These are phyloP conservation scores for Dermatemys mawii DNA, from an alignment of 2,113 vertebrate genomes.

Conservation along the genomic window DNA sequence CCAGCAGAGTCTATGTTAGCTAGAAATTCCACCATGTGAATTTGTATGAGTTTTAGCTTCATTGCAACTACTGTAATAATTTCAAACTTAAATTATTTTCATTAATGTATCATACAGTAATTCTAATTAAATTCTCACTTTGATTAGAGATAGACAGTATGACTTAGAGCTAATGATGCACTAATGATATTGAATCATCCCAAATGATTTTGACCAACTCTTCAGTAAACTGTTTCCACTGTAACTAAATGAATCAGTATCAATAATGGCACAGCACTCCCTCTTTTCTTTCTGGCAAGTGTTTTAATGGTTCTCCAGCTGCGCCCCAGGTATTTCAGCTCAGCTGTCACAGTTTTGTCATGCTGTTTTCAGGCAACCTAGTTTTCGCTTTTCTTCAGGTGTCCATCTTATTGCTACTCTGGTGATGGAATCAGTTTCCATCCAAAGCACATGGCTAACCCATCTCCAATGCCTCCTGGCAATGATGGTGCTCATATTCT, in stretches of 20 bases:
- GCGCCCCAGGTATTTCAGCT: no score
- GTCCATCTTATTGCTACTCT: no score
- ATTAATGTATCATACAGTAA: not conserved
- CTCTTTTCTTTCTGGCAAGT: no score
- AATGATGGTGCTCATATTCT: no score
- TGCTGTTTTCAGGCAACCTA: no score
- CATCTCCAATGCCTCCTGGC: no score
- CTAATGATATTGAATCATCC: not conserved
- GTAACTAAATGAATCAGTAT: not conserved
- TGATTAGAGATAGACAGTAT: not conserved
- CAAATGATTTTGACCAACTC: not conserved
- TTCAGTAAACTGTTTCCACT: not conserved
- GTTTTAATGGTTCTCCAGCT: no score
- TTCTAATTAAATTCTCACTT: constrained; percentile 5
- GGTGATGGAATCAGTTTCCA: no score
- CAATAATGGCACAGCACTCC: not conserved
- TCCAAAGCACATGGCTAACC: no score
- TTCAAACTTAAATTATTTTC: not conserved
- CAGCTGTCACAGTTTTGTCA: no score
- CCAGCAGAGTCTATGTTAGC: not conserved
- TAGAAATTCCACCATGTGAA: not conserved
- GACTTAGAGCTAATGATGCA: not conserved
- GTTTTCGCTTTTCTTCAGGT: no score
- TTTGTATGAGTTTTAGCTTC: not conserved
- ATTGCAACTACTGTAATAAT: not conserved